phyloP scores from a whole-genome alignment of 2,888 invertebrate genomes.

The Meganola albula region DNA sequence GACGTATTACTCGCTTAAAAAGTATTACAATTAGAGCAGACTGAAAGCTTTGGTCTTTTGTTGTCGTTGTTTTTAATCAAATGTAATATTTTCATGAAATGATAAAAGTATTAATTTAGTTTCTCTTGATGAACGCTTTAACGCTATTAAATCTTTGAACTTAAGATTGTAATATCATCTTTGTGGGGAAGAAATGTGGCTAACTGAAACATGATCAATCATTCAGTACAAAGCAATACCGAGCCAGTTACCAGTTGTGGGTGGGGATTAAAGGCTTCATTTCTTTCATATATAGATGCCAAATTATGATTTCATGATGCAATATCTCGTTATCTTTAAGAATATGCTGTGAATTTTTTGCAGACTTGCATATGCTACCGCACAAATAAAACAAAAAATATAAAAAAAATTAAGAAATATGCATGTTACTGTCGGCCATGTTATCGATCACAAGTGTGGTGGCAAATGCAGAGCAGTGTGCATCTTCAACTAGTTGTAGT shows the following conservation, averaged over 20 bases:
- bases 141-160: constrained; percentile 45
- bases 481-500: constrained; percentile 72
- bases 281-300: constrained; percentile 49
- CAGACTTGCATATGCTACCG: constrained; percentile 73
- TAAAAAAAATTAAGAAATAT: constrained; percentile 34
- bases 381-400: constrained; percentile 61
- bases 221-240: constrained; percentile 65
- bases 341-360: constrained; percentile 64
- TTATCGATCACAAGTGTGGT: constrained; percentile 66
- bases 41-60: constrained; percentile 48
- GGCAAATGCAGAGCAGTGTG: constrained; percentile 71
- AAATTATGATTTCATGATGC: constrained; percentile 46
- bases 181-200: constrained; percentile 52
- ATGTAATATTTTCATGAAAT: constrained; percentile 69
- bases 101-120: constrained; percentile 72
- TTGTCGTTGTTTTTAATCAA: constrained; percentile 59
- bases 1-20: constrained; percentile 51
- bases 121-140: constrained; percentile 49
- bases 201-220: constrained; percentile 35
- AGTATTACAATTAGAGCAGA: constrained; percentile 60
- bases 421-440: constrained; percentile 51
- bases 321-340: constrained; percentile 60
- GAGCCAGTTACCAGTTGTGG: constrained; percentile 68
- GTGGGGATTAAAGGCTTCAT: constrained; percentile 34
- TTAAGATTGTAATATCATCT: constrained; percentile 38